These are phyloP conservation scores for Hyperoodon ampullatus DNA, from an alignment of 2,113 vertebrate genomes.

Conservation along the genomic window DNA sequence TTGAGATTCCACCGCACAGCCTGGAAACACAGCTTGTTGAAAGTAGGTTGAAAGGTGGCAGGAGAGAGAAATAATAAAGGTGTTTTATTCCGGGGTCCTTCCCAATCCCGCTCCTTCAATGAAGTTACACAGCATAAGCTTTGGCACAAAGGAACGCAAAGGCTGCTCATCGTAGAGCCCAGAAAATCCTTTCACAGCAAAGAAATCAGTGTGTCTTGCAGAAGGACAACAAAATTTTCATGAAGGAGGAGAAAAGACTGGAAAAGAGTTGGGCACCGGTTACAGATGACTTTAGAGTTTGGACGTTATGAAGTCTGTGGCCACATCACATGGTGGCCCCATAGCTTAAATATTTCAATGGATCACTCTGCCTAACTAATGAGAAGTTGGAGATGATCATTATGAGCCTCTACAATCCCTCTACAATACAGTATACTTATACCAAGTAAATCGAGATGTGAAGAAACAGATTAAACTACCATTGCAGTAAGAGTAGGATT, in stretches of 20 bases:
- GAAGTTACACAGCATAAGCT: neutral
- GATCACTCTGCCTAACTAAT: neutral
- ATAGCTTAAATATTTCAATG: too few relatives aligned
- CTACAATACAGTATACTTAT: neutral
- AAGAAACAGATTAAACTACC: neutral
- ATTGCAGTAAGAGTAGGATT: neutral
- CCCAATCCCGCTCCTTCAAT: neutral
- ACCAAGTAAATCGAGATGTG: conserved; percentile 1
- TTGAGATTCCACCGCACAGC: neutral
- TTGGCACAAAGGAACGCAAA: neutral
- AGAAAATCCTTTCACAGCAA: neutral
- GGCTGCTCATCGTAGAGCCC: neutral
- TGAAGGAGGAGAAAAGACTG: neutral
- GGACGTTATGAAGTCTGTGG: neutral
- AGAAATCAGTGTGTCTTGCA: neutral
- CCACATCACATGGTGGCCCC: neutral
- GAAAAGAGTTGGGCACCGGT: neutral
- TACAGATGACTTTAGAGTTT: neutral
- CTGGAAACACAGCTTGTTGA: neutral
- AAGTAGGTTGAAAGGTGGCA: neutral
- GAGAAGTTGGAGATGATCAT: neutral
- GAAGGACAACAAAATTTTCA: neutral
- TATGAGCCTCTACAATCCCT: neutral
- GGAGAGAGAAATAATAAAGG: neutral
- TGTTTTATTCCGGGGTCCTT: neutral